Evolutionary conservation across 1,140 invertebrate species (phyloP).

Genomic region (Camponotus floridanus): DNA sequence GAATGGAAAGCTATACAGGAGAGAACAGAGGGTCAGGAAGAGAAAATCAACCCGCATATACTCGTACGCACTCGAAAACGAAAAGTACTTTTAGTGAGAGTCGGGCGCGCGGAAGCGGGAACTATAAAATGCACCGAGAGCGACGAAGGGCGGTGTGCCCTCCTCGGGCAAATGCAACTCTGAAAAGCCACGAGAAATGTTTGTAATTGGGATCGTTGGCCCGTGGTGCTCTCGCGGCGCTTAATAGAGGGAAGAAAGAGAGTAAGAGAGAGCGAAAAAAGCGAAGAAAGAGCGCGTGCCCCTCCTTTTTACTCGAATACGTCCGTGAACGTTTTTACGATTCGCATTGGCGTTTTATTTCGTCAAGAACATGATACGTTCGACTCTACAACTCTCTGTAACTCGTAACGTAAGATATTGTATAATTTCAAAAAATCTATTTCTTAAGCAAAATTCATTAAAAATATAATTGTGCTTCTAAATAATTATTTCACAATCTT

Average conservation of each 20-base stretch:
- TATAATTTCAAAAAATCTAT: background rate
- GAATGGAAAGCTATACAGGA: conserved; percentile 37
- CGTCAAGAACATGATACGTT: background rate
- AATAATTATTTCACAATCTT: background rate
- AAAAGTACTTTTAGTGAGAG: conserved; percentile 79
- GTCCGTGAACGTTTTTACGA: conserved; percentile 49
- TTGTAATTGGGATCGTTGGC: conserved; percentile 84
- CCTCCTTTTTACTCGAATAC: conserved; percentile 64
- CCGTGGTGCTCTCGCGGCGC: conserved; percentile 64
- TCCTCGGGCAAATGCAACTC: conserved; percentile 77
- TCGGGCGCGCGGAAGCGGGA: conserved; percentile 70
- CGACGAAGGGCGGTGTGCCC: conserved; percentile 50
- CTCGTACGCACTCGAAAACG: conserved; percentile 76
- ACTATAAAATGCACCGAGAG: conserved; percentile 69
- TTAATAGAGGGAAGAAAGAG: conserved; percentile 48
- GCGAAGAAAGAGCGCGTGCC: conserved; percentile 32
- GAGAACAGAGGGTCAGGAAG: conserved; percentile 46
- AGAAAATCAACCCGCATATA: conserved; percentile 79
- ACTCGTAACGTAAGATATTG: background rate
- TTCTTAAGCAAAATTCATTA: too few relatives aligned
- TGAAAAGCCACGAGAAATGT: conserved; percentile 81
- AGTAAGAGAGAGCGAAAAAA: conserved; percentile 31
- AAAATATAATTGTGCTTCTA: background rate
- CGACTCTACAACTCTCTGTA: background rate
- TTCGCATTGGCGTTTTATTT: conserved; percentile 33